Evolutionary conservation across 2,888 invertebrate species (phyloP).

Genomic region (Busseola fusca): DNA sequence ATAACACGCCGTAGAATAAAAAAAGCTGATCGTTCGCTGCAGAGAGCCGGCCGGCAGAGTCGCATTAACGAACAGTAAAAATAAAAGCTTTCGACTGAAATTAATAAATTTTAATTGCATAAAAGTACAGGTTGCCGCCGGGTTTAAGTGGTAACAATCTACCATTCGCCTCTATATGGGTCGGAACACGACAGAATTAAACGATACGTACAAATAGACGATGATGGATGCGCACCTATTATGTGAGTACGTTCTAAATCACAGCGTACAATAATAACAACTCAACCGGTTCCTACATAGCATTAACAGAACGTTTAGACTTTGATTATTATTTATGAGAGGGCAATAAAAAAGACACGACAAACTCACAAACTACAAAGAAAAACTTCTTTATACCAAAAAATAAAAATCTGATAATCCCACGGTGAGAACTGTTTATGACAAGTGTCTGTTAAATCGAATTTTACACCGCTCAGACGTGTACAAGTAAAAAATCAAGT

Average conservation of each 20-base stretch:
- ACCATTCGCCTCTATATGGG: slow-evolving; percentile 55
- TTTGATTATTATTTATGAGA: slow-evolving; percentile 57
- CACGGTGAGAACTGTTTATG: slow-evolving; percentile 63
- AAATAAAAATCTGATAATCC: slow-evolving; percentile 50
- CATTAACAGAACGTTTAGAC: slow-evolving; percentile 54
- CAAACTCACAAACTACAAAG: slow-evolving; percentile 56
- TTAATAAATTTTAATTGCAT: slow-evolving; percentile 83
- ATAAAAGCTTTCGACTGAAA: slow-evolving; percentile 74
- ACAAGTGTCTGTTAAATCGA: slow-evolving; percentile 63
- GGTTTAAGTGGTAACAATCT: slow-evolving; percentile 71
- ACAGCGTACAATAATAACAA: slow-evolving; percentile 54
- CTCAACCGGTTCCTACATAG: slow-evolving; percentile 47
- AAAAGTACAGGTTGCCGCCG: slow-evolving; percentile 72
- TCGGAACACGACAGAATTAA: slow-evolving; percentile 62
- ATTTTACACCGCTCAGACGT: slow-evolving; percentile 57
- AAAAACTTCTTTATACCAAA: slow-evolving; percentile 40
- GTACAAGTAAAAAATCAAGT: slow-evolving; percentile 60
- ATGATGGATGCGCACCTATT: slow-evolving; percentile 63
- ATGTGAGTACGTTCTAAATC: slow-evolving; percentile 57
- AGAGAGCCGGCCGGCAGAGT: slow-evolving; percentile 53
- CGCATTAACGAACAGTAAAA: slow-evolving; percentile 73
- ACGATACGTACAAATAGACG: slow-evolving; percentile 61
- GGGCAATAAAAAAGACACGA: slow-evolving; percentile 45
- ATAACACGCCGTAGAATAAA: slow-evolving; percentile 57
- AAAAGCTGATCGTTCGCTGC: slow-evolving; percentile 55